A percentile compares a stretch with the other conserved stretches of the same genome.
phyloP scores from a whole-genome alignment of 1,140 invertebrate species.

The Drosophila melanogaster region DNA sequence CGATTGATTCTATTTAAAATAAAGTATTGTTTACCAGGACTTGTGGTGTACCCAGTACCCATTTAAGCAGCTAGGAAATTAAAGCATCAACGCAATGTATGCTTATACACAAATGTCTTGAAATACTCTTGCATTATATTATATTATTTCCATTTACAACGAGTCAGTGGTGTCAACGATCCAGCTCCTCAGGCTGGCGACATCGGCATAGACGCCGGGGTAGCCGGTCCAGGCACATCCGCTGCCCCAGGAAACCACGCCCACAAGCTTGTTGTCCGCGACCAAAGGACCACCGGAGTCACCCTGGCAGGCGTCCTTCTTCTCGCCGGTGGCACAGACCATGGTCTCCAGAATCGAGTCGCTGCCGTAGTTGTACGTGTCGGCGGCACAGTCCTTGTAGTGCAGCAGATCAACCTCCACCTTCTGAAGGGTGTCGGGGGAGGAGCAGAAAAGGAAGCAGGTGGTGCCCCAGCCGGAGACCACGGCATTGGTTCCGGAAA shows the following conservation, averaged over 20 bases:
- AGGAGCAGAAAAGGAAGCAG: conserved; percentile 56
- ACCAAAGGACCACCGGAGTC: conserved; percentile 85
- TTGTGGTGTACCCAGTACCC: no score
- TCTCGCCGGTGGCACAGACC: conserved; percentile 85
- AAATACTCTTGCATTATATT: conserved; percentile 16
- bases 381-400: conserved; percentile 27
- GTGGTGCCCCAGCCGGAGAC: conserved; percentile 75
- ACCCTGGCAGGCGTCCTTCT: conserved; percentile 86
- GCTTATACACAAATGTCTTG: not conserved
- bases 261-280: conserved; percentile 83
- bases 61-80: not conserved
- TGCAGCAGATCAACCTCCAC: conserved; percentile 50
- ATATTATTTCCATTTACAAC: conserved; percentile 37
- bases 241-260: conserved; percentile 89
- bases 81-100: not conserved
- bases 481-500: conserved; percentile 57
- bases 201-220: conserved; percentile 89
- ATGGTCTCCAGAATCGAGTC: conserved; percentile 84
- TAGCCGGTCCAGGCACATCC: conserved; percentile 87
- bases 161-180: conserved; percentile 15
- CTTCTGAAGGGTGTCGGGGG: conserved; percentile 22
- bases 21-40: no score
- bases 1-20: no score
- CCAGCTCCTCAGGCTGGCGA: conserved; percentile 85
- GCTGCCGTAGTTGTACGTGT: conserved; percentile 44